These are phyloP conservation scores for Macrophya alboannulata DNA, from an alignment of 2,888 invertebrate species.

Conservation along the genomic window DNA sequence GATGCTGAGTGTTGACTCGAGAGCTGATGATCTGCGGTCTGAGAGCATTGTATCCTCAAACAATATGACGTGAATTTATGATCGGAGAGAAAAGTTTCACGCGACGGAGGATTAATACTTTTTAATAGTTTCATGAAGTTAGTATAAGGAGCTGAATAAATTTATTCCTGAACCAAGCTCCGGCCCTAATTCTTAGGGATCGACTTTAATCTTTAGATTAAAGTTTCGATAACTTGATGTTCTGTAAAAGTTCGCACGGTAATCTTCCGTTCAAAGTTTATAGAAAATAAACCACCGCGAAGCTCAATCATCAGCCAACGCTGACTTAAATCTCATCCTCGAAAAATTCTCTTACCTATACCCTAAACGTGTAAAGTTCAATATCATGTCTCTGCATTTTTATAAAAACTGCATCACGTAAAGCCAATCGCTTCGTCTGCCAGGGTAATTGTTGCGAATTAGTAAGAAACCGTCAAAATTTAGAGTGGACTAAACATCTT, in stretches of 20 bases:
- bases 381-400: background rate
- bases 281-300: background rate
- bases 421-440: background rate
- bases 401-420: background rate
- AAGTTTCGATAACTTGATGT: constrained; percentile 9
- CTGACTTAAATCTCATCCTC: background rate
- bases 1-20: background rate
- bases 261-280: constrained; percentile 4
- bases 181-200: background rate
- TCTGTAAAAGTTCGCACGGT: background rate
- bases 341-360: background rate
- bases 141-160: background rate
- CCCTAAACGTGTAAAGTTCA: background rate
- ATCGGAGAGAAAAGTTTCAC: background rate
- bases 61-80: background rate
- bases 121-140: constrained; percentile 4
- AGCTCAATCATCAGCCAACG: background rate
- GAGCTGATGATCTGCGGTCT: background rate
- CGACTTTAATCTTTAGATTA: constrained; percentile 14
- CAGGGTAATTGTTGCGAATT: background rate
- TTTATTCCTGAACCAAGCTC: constrained; percentile 1
- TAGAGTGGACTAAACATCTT: background rate
- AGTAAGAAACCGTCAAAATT: background rate
- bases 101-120: background rate
- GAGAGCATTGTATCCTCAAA: background rate